phyloP scores from a whole-genome alignment of 2,797 vertebrate species.

The Urophycis tenuis region DNA sequence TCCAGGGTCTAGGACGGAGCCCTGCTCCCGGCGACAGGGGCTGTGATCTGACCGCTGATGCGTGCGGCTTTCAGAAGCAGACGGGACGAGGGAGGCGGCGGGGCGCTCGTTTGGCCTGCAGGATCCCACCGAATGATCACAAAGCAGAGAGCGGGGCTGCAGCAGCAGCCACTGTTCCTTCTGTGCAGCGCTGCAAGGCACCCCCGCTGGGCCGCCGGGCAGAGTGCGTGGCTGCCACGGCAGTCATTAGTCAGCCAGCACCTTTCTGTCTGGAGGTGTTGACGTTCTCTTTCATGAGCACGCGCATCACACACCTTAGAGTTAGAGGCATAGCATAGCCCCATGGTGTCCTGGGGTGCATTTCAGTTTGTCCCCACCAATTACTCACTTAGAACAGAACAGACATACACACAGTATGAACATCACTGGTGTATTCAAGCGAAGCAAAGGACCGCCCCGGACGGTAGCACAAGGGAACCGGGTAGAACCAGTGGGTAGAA shows the following conservation, averaged over 20 bases:
- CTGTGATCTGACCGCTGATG: neutral
- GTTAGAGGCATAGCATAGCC: neutral
- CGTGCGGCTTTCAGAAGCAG: neutral
- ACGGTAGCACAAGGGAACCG: too few species aligned
- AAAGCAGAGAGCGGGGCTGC: neutral
- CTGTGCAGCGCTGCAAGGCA: neutral
- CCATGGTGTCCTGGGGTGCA: neutral
- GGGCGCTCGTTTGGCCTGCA: neutral
- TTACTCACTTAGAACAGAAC: neutral
- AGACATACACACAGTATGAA: neutral
- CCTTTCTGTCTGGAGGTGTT: neutral
- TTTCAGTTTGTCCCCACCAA: neutral
- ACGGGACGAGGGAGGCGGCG: slow-evolving; percentile 1
- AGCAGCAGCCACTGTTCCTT: neutral
- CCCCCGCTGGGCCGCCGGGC: neutral
- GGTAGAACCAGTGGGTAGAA: neutral
- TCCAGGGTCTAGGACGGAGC: slow-evolving; percentile 5
- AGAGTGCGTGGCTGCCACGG: neutral
- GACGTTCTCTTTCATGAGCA: neutral
- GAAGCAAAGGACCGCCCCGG: neutral
- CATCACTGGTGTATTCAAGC: neutral
- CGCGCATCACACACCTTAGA: neutral
- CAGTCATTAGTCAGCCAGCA: neutral
- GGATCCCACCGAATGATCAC: neutral
- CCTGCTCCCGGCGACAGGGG: neutral